A percentile compares a stretch with the other conserved stretches of the same genome.
Conservation (phyloP, 2,888 invertebrate genomes). For the Caradrina kadenii region DNA sequence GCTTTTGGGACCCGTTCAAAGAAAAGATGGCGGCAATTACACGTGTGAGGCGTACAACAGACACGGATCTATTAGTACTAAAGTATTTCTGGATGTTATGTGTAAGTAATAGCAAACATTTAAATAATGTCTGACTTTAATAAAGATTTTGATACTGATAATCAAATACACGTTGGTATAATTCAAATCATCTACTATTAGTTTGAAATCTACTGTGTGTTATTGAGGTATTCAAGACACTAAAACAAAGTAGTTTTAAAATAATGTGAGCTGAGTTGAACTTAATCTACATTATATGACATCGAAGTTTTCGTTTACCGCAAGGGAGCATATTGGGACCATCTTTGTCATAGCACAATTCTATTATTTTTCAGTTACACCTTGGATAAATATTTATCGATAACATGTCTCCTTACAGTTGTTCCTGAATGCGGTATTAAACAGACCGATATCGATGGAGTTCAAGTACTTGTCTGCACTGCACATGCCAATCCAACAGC, state of each 20-base stretch:
- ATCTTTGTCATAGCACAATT: neutral
- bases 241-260: neutral
- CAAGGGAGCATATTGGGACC: constrained; percentile 13
- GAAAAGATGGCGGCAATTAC: constrained; percentile 94
- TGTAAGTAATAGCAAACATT: constrained; percentile 91
- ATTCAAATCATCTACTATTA: no score
- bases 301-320: neutral
- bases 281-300: neutral
- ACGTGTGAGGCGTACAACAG: constrained; percentile 95
- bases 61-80: constrained; percentile 93
- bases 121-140: neutral
- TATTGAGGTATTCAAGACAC: neutral
- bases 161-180: neutral
- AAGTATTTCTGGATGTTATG: constrained; percentile 94
- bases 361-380: neutral
- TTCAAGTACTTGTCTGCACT: constrained; percentile 94
- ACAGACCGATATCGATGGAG: constrained; percentile 93
- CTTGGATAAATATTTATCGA: neutral
- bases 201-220: neutral
- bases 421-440: constrained; percentile 96
- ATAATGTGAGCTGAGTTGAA: neutral
- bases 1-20: constrained; percentile 91
- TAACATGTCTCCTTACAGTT: constrained; percentile 88
- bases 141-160: constrained; percentile 10
- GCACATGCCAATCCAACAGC: constrained; percentile 95